A percentile compares a stretch with the other conserved stretches of the same genome.
These are phyloP conservation scores for Trichonephila clavata DNA, from an alignment of 1,140 invertebrate genomes.

Conservation along the genomic window DNA sequence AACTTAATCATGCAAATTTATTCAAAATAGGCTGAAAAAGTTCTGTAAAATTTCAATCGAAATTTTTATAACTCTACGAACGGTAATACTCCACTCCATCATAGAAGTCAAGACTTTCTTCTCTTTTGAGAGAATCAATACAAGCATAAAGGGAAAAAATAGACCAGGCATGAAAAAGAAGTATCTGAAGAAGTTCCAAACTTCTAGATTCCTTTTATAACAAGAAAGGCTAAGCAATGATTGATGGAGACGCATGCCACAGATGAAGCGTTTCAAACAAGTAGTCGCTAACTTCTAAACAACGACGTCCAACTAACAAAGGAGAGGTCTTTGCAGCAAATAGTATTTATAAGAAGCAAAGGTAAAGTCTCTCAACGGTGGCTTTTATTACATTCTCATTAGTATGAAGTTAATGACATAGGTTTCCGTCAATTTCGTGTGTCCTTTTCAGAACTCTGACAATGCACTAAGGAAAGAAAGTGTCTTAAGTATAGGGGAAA, in stretches of 20 bases:
- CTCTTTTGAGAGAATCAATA: neutral
- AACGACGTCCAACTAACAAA: neutral
- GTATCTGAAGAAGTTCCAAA: neutral
- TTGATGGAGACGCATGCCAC: neutral
- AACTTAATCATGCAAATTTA: too few relatives aligned
- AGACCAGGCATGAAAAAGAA: neutral
- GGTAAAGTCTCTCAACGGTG: neutral
- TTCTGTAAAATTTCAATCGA: too few relatives aligned
- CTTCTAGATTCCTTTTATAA: neutral
- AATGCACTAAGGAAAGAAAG: neutral
- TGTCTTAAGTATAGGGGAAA: neutral
- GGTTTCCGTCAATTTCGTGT: neutral
- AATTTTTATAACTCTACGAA: too few relatives aligned
- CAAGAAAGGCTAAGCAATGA: neutral
- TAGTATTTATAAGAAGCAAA: neutral
- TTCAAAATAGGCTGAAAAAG: too few relatives aligned
- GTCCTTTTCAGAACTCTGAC: too few relatives aligned
- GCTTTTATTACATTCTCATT: constrained; percentile 40
- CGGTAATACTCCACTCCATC: too few relatives aligned
- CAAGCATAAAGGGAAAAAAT: neutral
- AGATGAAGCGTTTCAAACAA: neutral
- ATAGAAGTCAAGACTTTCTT: neutral
- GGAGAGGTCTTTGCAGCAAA: neutral
- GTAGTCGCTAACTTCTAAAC: neutral
- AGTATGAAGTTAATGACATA: neutral